These are phyloP conservation scores for Drosophila meridionalis DNA, from an alignment of 2,888 invertebrate genomes.

Conservation along the genomic window DNA sequence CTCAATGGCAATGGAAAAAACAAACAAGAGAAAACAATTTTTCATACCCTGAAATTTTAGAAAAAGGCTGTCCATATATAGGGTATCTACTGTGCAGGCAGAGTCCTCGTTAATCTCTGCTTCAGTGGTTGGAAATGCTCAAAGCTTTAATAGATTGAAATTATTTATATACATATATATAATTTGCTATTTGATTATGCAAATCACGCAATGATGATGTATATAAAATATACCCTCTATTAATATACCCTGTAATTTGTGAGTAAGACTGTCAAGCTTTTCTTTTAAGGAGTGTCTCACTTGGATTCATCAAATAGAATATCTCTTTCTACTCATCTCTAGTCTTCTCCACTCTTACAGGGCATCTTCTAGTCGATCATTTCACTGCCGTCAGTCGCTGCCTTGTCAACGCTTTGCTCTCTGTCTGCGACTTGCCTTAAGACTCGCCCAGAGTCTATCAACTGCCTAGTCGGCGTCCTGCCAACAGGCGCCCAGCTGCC, in stretches of 20 bases:
- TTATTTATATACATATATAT: too few relatives aligned
- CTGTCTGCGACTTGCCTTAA: background rate
- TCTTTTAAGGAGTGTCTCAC: too few relatives aligned
- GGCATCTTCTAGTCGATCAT: background rate
- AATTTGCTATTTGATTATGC: too few relatives aligned
- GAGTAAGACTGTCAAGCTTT: too few relatives aligned
- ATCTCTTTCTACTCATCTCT: background rate
- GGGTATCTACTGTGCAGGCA: background rate
- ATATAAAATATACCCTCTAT: too few relatives aligned
- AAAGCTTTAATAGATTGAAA: too few relatives aligned
- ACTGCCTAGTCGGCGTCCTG: constrained; percentile 14
- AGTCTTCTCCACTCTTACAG: background rate
- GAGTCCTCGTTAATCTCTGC: too few relatives aligned
- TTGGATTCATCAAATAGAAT: background rate
- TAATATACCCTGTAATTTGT: too few relatives aligned
- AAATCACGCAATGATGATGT: too few relatives aligned
- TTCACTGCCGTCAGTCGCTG: background rate
- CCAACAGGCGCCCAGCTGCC: background rate
- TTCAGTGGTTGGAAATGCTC: too few relatives aligned
- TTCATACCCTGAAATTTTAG: constrained; percentile 2
- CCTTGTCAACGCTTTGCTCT: background rate
- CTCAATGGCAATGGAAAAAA: constrained; percentile 29
- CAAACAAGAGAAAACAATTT: constrained; percentile 27
- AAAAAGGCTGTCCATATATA: background rate
- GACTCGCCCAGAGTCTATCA: constrained; percentile 15